phyloP scores from a whole-genome alignment of 2,797 vertebrate genomes.

The Bucorvus abyssinicus region DNA sequence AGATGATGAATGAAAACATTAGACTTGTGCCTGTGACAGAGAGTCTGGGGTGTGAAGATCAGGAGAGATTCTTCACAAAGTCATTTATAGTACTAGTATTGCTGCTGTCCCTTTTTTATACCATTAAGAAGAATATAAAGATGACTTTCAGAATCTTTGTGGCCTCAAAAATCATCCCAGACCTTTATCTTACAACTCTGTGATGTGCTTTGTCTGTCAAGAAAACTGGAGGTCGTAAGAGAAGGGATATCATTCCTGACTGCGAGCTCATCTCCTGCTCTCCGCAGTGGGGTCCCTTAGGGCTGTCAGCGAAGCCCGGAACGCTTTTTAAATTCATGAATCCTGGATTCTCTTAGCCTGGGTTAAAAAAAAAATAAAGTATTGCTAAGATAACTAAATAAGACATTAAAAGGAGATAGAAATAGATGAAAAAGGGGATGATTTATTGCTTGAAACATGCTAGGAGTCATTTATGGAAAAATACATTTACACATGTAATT shows the following conservation, averaged over 20 bases:
- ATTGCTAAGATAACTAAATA: neutral
- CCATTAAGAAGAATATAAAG: slow-evolving; percentile 52
- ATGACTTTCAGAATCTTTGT: slow-evolving; percentile 46
- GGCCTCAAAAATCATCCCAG: slow-evolving; percentile 36
- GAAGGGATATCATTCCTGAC: neutral
- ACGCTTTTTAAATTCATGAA: neutral
- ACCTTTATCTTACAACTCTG: slow-evolving; percentile 9
- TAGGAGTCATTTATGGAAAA: neutral
- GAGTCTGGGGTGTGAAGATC: slow-evolving; percentile 59
- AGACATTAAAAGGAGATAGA: neutral
- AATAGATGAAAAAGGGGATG: neutral
- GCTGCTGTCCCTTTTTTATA: slow-evolving; percentile 17
- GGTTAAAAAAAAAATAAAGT: neutral
- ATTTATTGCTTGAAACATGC: neutral
- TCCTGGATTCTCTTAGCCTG: neutral
- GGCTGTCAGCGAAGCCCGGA: neutral
- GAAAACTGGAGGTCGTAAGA: neutral
- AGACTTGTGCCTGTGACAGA: slow-evolving; percentile 50
- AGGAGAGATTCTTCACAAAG: slow-evolving; percentile 51
- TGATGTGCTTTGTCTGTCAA: slow-evolving; percentile 27
- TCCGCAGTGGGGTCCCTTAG: neutral
- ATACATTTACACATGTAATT: neutral
- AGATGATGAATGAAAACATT: slow-evolving; percentile 63
- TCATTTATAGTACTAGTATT: slow-evolving; percentile 30
- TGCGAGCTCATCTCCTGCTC: neutral